These are phyloP conservation scores for Myotis pilosus DNA, from an alignment of 2,797 vertebrate genomes.

Conservation along the genomic window DNA sequence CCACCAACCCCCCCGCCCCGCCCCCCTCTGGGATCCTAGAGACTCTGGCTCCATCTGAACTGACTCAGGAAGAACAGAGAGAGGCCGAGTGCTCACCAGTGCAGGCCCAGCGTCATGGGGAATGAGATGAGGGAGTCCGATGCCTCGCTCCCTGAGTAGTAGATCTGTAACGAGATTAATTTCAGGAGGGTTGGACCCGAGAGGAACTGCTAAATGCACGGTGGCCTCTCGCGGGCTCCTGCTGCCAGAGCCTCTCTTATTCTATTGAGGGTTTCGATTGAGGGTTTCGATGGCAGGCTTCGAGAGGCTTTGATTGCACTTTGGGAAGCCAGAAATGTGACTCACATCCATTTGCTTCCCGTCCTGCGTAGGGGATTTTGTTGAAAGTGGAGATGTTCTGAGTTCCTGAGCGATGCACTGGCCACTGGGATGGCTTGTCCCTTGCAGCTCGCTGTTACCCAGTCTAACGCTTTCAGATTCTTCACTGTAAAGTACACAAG, in stretches of 20 bases:
- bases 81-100: neutral
- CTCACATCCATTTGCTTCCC: conserved; percentile 62
- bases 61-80: neutral
- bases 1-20: neutral
- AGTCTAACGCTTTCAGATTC: neutral
- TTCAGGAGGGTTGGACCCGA: conserved; percentile 1
- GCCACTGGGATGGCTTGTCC: neutral
- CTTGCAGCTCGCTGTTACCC: neutral
- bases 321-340: conserved; percentile 52
- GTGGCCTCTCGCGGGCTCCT: neutral
- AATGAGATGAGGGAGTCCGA: neutral
- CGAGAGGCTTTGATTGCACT: conserved; percentile 56
- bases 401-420: neutral
- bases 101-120: neutral
- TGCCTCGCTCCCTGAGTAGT: conserved; percentile 39
- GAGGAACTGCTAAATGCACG: conserved; percentile 19
- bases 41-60: neutral
- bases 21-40: neutral
- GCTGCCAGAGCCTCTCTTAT: conserved; percentile 28
- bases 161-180: conserved; percentile 38
- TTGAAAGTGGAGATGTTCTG: conserved; percentile 57
- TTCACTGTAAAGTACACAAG: neutral
- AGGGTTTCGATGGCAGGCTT: conserved; percentile 28
- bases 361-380: conserved; percentile 60
- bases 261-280: conserved; percentile 17